Percentiles rank a stretch among this genome's conserved stretches.
Conservation (phyloP, 2,113 vertebrate species). For the Halcyon malimbica region DNA sequence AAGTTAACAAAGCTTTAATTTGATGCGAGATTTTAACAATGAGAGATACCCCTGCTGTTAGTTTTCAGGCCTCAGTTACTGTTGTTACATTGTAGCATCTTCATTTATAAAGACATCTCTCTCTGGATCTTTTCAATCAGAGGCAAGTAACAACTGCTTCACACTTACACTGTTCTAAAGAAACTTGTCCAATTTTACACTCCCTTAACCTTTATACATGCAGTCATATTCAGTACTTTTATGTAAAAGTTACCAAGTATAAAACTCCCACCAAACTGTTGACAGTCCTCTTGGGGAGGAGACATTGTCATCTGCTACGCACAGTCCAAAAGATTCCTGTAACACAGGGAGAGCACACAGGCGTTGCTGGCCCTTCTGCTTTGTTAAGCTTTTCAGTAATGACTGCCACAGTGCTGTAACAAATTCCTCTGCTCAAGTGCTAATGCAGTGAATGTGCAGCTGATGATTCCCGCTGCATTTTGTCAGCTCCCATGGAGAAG, state of each 20-base stretch:
- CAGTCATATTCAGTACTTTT: background rate
- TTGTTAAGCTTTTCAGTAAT: background rate
- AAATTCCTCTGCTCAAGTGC: background rate
- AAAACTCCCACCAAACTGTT: background rate
- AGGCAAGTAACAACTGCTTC: background rate
- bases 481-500: background rate
- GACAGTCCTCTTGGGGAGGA: background rate
- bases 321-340: background rate
- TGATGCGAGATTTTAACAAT: background rate
- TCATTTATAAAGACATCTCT: too few relatives aligned
- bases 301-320: background rate
- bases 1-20: background rate
- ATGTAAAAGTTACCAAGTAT: background rate
- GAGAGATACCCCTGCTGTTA: background rate
- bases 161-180: background rate
- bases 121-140: background rate
- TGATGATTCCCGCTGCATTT: background rate
- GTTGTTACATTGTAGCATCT: too few relatives aligned
- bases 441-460: background rate
- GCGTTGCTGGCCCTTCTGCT: background rate
- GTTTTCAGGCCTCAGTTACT: background rate
- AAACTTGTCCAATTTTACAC: background rate
- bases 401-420: rapidly evolving
- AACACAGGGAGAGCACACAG: background rate
- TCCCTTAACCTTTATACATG: background rate